Percentiles rank a stretch among this genome's conserved stretches.
Evolutionary conservation across 2,888 invertebrate species (phyloP).

Genomic region (Polietes domitor): DNA sequence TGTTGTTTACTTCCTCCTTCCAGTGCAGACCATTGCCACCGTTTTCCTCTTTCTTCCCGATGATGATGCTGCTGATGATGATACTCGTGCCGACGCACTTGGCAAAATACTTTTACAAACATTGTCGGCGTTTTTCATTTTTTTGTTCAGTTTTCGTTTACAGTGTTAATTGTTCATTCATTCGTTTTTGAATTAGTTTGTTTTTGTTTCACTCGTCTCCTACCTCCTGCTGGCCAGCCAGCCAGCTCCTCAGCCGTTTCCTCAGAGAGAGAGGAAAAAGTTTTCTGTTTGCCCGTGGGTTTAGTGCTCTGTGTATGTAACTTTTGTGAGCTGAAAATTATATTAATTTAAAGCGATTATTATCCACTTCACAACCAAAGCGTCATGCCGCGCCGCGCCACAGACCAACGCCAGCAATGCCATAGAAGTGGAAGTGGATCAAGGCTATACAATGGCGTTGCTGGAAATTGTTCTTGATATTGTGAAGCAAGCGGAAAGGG

Average conservation of each 20-base stretch:
- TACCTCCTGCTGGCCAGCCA: too few relatives aligned
- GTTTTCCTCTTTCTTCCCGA: background rate
- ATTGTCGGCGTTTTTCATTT: background rate
- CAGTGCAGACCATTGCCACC: background rate
- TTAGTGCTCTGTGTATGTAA: background rate
- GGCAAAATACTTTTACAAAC: background rate
- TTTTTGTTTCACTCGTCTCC: background rate
- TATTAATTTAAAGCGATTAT: conserved; percentile 50
- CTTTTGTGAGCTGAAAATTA: conserved; percentile 38
- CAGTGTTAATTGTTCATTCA: conserved; percentile 44
- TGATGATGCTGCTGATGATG: too few relatives aligned
- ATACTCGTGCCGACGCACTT: background rate
- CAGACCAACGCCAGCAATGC: background rate
- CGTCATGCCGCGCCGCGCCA: conserved; percentile 21
- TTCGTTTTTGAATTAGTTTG: conserved; percentile 5
- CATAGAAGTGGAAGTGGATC: background rate
- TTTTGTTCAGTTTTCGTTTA: too few relatives aligned
- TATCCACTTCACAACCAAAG: conserved; percentile 9
- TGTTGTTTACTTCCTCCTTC: conserved; percentile 39
- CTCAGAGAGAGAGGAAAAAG: background rate
- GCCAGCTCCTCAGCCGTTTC: background rate
- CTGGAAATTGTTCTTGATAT: background rate
- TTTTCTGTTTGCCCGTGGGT: background rate
- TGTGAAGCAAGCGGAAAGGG: conserved; percentile 7
- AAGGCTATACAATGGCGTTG: background rate